Percentiles rank a stretch among this genome's conserved stretches.
Conservation (phyloP, 2,888 invertebrate species). For the Cephus nigrinus region DNA sequence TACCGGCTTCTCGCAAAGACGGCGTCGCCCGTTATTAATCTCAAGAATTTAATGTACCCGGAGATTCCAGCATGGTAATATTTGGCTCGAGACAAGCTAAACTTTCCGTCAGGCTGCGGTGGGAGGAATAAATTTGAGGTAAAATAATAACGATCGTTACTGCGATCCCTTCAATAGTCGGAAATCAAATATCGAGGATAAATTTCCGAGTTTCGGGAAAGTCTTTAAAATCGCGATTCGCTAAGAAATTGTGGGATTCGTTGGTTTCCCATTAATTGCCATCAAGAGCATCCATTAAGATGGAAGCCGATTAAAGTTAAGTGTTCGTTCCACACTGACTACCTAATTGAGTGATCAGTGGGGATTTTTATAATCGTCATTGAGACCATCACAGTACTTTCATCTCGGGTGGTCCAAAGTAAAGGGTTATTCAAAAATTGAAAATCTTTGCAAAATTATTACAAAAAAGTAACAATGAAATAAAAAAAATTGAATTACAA, state of each 20-base stretch:
- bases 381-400: background rate
- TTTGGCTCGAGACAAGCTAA: background rate
- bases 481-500: background rate
- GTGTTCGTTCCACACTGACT: background rate
- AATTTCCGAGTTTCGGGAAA: background rate
- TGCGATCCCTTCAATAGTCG: background rate
- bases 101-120: background rate
- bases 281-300: background rate
- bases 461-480: background rate
- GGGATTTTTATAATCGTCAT: background rate
- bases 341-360: background rate
- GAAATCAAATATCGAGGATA: background rate
- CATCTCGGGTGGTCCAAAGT: fast-evolving
- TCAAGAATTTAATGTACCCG: background rate
- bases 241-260: background rate
- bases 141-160: background rate
- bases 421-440: background rate
- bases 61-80: background rate
- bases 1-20: background rate
- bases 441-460: background rate
- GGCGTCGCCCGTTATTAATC: background rate
- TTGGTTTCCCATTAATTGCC: background rate
- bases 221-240: background rate
- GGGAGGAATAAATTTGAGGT: background rate
- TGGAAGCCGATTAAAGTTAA: background rate